phyloP scores from a whole-genome alignment of 2,113 vertebrate genomes.

The Paradisaea rubra region DNA sequence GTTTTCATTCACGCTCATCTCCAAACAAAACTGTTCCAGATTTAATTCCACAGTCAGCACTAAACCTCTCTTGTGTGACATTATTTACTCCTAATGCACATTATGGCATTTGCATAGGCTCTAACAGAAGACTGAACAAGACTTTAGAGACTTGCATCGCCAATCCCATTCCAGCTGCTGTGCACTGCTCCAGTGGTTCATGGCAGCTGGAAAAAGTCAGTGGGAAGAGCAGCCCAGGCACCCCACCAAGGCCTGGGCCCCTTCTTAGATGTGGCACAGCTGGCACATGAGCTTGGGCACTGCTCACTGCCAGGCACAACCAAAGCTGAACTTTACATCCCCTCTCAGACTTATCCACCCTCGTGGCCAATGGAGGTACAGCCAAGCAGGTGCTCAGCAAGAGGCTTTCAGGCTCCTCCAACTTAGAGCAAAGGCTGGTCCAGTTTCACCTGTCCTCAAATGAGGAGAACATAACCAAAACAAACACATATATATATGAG shows the following conservation, averaged over 20 bases:
- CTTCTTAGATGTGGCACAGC: not conserved
- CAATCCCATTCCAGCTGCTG: not conserved
- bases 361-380: fast-evolving
- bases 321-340: not conserved
- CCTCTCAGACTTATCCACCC: not conserved
- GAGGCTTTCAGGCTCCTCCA: not conserved
- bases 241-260: not conserved
- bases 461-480: not conserved
- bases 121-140: not conserved
- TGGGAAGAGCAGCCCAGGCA: not conserved
- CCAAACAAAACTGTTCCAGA: not conserved
- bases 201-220: not conserved
- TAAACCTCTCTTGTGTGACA: not conserved
- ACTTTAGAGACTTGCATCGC: not conserved
- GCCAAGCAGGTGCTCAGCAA: not conserved
- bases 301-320: not conserved
- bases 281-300: not conserved
- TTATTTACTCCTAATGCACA: not conserved
- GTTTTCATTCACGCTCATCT: not conserved
- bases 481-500: too few species aligned
- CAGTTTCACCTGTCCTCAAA: not conserved
- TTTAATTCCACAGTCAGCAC: not conserved
- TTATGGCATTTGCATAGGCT: not conserved
- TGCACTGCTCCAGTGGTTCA: not conserved
- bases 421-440: not conserved